These are phyloP conservation scores for Cairina moschata DNA, from an alignment of 2,113 vertebrate genomes.

Conservation along the genomic window DNA sequence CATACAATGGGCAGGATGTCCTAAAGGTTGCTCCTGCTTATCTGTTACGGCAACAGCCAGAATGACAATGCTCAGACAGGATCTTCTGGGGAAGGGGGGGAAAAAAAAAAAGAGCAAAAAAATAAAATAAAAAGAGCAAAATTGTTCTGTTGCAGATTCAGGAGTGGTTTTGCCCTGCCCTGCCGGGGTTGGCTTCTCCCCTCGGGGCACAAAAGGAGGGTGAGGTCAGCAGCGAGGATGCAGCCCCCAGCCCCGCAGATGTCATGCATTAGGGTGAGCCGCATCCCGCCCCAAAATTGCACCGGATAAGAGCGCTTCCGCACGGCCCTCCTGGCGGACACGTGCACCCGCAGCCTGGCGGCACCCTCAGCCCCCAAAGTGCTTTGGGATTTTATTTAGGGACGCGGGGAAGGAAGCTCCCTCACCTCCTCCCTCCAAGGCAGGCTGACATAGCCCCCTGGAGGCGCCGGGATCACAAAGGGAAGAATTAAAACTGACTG, in stretches of 20 bases:
- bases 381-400: too few relatives aligned
- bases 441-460: neutral
- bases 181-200: neutral
- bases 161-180: fast-evolving
- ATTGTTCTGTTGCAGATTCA: neutral
- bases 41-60: neutral
- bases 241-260: conserved; percentile 11
- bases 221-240: conserved; percentile 25
- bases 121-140: neutral
- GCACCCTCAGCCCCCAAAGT: neutral
- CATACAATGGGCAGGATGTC: conserved; percentile 33
- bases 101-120: neutral
- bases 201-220: neutral
- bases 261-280: neutral
- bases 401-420: neutral
- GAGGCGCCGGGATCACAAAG: neutral
- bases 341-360: neutral
- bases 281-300: conserved; percentile 21
- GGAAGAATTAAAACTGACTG: neutral
- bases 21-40: conserved; percentile 4
- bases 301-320: neutral
- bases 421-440: neutral
- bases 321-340: neutral
- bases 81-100: neutral
- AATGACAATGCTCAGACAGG: neutral